Evolutionary conservation across 2,797 vertebrate species (phyloP), one percentile per base, ranked within the genome.

Genomic region (Tapera naevia): DNA sequence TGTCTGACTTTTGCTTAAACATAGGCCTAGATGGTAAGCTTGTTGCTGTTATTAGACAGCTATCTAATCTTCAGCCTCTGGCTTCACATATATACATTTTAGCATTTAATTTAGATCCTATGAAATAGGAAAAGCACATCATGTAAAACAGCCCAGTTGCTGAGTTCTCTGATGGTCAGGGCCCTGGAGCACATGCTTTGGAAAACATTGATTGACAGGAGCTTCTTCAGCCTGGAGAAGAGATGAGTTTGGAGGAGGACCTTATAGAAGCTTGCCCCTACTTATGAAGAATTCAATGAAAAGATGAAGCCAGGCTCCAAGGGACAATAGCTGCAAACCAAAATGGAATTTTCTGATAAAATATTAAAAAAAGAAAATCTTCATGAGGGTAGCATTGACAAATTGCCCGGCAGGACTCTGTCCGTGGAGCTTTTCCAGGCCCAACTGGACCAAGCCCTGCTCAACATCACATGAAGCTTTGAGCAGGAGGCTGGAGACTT

Each of bases 151-250:
- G 56, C 46, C 10, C 32, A 2, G 39, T 21, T 53, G 8, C 46
- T 80, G 17, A 2, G 4, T 62, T 84, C 65, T 62, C 13, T 81
- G 53, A 27, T 71, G 32, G 35, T 8, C 35, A 17, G 39, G 13
- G 35, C 14, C 46, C 14, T 75, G 69, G 24, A 74, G 19, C 28
- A 27, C 0, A 0, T 35, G 17, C 25, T 80, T 0, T 30, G 41
- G 48, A 51, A 81, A 15, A 79, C n/a, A 35, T 22, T 39, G 67
- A 54, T 48, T 62, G 22, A 30, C 4, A 15, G 28, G 27, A 19
- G 3, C 53, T 66, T 86, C 8, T 61, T 83, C 56, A 76, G 27
- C 25, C 53, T 27, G 33, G 53, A 82, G 45, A 57, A n/a, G 32
- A 65, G 37, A 17, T 28, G 46, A n/a, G 30, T 88, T 57, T 54